A percentile compares a stretch with the other conserved stretches of the same genome.
Conservation (phyloP, 2,113 vertebrate species). For the Engystomops pustulosus region DNA sequence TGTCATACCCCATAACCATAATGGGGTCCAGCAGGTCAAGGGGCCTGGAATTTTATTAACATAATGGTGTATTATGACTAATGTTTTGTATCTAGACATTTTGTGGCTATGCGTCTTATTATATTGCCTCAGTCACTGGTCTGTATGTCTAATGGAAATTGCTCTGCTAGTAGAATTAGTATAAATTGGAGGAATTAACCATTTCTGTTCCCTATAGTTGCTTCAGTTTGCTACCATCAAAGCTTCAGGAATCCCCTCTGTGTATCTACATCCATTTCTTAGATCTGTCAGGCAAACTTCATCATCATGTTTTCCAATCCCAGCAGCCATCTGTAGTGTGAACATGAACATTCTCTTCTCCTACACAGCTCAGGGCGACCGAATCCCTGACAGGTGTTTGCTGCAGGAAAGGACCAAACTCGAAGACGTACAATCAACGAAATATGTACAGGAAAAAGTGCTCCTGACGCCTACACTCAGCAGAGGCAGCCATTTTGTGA, state of each 20-base stretch:
- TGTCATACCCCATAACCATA: no score
- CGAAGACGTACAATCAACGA: neutral
- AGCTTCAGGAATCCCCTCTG: conserved; percentile 44
- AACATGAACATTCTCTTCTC: conserved; percentile 37
- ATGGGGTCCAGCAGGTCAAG: no score
- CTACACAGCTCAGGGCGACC: conserved; percentile 30
- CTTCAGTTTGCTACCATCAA: neutral
- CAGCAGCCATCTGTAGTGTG: conserved; percentile 52
- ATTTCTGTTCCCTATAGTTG: neutral
- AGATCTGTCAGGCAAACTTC: conserved; percentile 23
- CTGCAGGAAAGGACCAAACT: conserved; percentile 20
- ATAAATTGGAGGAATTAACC: neutral
- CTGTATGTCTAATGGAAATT: no score
- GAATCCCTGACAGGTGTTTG: conserved; percentile 35
- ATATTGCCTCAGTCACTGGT: no score
- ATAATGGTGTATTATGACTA: no score
- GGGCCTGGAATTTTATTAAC: no score
- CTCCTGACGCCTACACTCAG: conserved; percentile 12
- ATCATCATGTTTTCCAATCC: conserved; percentile 43
- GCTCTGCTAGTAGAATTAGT: neutral
- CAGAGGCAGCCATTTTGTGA: conserved; percentile 11
- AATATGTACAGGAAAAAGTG: conserved; percentile 5
- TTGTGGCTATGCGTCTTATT: no score
- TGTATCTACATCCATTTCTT: conserved; percentile 36
- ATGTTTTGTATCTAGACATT: no score